Evolutionary conservation across 2,888 invertebrate genomes (phyloP), one percentile per base, ranked within the genome.

Genomic region (Sicus ferrugineus): DNA sequence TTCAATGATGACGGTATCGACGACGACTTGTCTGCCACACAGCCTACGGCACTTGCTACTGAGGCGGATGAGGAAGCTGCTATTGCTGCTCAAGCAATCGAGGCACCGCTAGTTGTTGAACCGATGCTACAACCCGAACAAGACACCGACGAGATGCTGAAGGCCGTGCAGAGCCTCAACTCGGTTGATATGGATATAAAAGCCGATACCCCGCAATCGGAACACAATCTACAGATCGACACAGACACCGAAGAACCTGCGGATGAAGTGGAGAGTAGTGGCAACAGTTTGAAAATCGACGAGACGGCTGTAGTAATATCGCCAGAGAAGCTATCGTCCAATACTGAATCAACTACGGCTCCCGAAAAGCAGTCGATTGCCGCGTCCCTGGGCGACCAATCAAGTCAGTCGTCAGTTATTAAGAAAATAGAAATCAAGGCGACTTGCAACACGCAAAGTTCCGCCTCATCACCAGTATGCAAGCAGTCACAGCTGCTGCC

Each of bases 131-230:
- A 74, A 19, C 89, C 89, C 0, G 91, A 90, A 75, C 92, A 92
- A 75, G 77, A 77, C n/a, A 73, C 73, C 34, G 93, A 94, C 80
- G 94, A 94, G 86, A 92, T 93, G 88, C 88, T 92, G 76, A 92
- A 93, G 83, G 94, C 94, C 0, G 93, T 94, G 2, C 93, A 93
- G 84, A 94, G 93, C 81, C 85, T 94, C 26, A 91, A 91, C 77
- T 89, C 89, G 14, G 88, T 89, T 80, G 88, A 89, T 80, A 91
- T 90, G 81, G 86, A 91, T 83, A 88, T 90, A 67, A 94, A 94
- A 67, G 93, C 93, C 0, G 94, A 93, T 70, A 94, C 94, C 0
- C 94, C 94, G 4, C 92, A 92, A 77, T 94, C 94, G 56, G 94
- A 94, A 79, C 90, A 90, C 79, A 93, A 94, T 78, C 86, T 94